Percentiles rank a stretch among this genome's conserved stretches.
Conservation (phyloP, 2,797 vertebrate species). For the Siniperca obscura region DNA sequence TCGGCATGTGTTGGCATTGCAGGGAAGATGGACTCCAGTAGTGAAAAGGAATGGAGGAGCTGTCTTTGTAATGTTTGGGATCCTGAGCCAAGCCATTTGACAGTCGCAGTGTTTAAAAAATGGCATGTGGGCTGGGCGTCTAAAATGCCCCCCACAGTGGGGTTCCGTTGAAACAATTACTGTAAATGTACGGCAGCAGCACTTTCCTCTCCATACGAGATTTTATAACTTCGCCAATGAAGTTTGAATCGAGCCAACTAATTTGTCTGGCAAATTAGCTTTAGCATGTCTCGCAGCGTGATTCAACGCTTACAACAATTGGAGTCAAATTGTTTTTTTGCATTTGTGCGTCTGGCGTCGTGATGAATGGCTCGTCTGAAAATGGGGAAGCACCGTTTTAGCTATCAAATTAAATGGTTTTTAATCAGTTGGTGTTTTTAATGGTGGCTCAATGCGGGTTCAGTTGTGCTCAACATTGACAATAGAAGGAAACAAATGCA, state of each 20-base stretch:
- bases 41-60: constrained; percentile 79
- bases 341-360: constrained; percentile 78
- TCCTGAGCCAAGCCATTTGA: constrained; percentile 80
- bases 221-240: constrained; percentile 83
- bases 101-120: constrained; percentile 77
- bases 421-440: constrained; percentile 85
- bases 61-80: constrained; percentile 72
- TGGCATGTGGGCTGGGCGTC: constrained; percentile 76
- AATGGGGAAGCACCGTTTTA: constrained; percentile 78
- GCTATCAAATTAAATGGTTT: constrained; percentile 86
- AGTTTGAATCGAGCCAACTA: constrained; percentile 81
- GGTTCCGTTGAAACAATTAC: constrained; percentile 82
- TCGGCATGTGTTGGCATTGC: constrained; percentile 80
- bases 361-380: constrained; percentile 80
- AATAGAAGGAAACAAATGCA: constrained; percentile 75
- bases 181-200: constrained; percentile 79
- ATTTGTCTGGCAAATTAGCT: constrained; percentile 86
- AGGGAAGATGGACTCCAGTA: constrained; percentile 82
- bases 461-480: constrained; percentile 81
- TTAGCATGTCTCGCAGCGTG: constrained; percentile 85
- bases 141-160: constrained; percentile 79
- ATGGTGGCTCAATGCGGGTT: constrained; percentile 74
- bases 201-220: constrained; percentile 80
- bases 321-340: constrained; percentile 85
- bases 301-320: constrained; percentile 81